Evolutionary conservation across 2,888 invertebrate genomes (phyloP).

Genomic region (Julus scanicus): DNA sequence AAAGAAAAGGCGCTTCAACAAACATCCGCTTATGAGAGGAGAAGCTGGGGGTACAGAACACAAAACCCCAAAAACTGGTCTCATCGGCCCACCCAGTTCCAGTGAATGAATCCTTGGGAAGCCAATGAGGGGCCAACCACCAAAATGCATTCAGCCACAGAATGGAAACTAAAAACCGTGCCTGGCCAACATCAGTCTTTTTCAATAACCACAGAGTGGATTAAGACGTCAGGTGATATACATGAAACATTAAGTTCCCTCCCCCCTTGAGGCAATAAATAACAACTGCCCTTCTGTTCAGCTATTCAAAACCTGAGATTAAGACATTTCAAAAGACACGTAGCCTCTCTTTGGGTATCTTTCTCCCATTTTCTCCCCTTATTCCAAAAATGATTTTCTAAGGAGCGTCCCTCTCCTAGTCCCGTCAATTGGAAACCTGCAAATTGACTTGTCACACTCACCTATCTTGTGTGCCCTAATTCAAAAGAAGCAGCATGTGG

Average conservation of each 20-base stretch:
- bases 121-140: background rate
- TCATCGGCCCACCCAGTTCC: conserved; percentile 34
- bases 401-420: background rate
- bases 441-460: conserved; percentile 55
- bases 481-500: conserved; percentile 25
- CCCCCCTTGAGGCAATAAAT: conserved; percentile 42
- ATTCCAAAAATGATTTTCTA: background rate
- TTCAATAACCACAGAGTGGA: conserved; percentile 32
- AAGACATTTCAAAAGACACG: conserved; percentile 42
- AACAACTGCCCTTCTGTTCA: conserved; percentile 44
- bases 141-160: background rate
- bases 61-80: conserved; percentile 13
- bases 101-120: conserved; percentile 31
- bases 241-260: background rate
- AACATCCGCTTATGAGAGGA: background rate
- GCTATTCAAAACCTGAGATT: background rate
- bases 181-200: conserved; percentile 13
- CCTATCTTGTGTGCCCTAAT: conserved; percentile 23
- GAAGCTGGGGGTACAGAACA: conserved; percentile 9
- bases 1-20: background rate
- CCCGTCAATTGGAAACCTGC: conserved; percentile 20
- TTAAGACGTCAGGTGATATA: conserved; percentile 50
- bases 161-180: conserved; percentile 35
- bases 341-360: background rate
- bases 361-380: conserved; percentile 16